Base-by-base conservation (phyloP, 2,113 vertebrate genomes). In the Dasypus novemcinctus region DNA sequence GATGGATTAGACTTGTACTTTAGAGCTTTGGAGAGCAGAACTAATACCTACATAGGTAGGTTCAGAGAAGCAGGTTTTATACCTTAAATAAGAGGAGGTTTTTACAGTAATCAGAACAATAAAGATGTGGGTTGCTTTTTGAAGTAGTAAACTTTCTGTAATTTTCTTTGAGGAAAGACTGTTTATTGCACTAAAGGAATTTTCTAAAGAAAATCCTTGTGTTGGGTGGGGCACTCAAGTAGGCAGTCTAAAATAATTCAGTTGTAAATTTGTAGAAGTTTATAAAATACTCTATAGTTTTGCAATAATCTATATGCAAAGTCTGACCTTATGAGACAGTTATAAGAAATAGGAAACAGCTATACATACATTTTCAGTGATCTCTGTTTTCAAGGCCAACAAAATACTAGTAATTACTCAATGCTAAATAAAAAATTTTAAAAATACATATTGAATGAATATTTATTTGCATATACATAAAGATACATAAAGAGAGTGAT, bases 1-100 rank as follows among this genome's bases (percentile, higher is more conserved):
- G 96, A 93, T 61, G 87, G 96, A 95, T 94, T 96, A 95, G 57
- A 90, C 89, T 66, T 46, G 59, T 74, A 90, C 49, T 46, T n/a
- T 9, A 46, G 83, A 83, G n/a, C 87, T 89, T 83, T 54, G 10
- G 57, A 75, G 87, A 97, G 96, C 95, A 95, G 90, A 96, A 93
- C 74, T 95, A 96, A 97, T 96, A 72, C 64, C n/a, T 93, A n/a
- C 59, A 68, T 66, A 23, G 43, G 79, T 89, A 87, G 83, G 68
- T 80, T 18, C 17, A 87, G 41, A 82, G 38, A 94, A 95, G 63
- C 31, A 41, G 36, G 80, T 75, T 93, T 94, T 79, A 86, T 52
- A 94, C 13, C 59, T 91, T 91, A 91, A 91, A 36, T n/a, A 94
- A 83, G 14, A 41, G 49, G 17, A 95, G 64, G 23, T 25, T 52